Evolutionary conservation across 2,797 vertebrate species (phyloP), one percentile per base, ranked within the genome.

Genomic region (Poeciliopsis presidionis): DNA sequence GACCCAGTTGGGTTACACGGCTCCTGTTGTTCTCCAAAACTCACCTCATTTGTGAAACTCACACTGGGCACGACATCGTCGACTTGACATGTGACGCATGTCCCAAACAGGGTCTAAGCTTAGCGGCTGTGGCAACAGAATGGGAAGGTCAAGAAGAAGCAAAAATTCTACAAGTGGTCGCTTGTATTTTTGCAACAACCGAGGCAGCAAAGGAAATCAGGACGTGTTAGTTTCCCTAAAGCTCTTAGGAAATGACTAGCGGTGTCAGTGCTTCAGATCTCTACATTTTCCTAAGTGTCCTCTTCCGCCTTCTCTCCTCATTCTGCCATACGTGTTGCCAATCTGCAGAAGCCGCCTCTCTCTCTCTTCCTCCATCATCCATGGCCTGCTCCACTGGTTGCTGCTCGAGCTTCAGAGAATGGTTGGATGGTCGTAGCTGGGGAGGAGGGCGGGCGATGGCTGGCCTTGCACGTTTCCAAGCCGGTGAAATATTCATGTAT

Each of bases 401-500:
- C 82, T 83, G 73, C 78, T 61, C 76, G 25, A 80, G 88, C 87
- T 85, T 81, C 39, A 77, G 84, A 81, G 79, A 74, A 82, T 84
- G 82, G 79, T 78, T 82, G 86, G 78, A 45, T 53, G 83, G 76
- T 73, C 11, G 72, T 43, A 46, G 61, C 72, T 39, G 47, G 41
- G 83, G 63, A 41, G 47, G 84, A 85, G 90, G 88, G 81, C 81
- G 90, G 90, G 88, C 70, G 30, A 73, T 45, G 74, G 85, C 75
- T 83, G 86, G 77, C 80, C 84, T 53, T 90, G 85, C 90, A 90
- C 87, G 77, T 93, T 94, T 91, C 91, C 81, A 88, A 90, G 90
- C 87, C 83, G 88, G 83, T 95, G 92, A 95, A 95, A 95, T 95
- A 95, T 95, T 94, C 88, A 95, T 95, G 92, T 85, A 79, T 88